Conservation (phyloP, 1,140 invertebrate genomes). For the Drosophila repletoides region DNA sequence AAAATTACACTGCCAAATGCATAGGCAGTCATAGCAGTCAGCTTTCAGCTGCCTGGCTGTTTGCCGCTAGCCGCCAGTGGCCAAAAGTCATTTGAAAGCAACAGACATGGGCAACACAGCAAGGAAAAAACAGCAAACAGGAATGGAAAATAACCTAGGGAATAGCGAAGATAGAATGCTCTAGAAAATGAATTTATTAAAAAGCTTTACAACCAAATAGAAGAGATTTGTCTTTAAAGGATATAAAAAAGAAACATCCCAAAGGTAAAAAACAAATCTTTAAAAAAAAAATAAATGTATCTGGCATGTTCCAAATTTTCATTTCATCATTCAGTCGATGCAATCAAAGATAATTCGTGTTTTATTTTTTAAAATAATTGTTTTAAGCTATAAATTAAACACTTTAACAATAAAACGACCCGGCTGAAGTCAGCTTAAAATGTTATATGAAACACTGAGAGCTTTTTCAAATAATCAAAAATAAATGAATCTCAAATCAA, state of each 20-base stretch:
- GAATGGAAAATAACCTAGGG: background rate
- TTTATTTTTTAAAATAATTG: too few relatives aligned
- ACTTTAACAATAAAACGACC: too few relatives aligned
- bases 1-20: slow-evolving; percentile 75
- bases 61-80: slow-evolving; percentile 17
- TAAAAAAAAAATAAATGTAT: background rate
- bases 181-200: background rate
- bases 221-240: too few relatives aligned
- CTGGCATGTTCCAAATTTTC: too few relatives aligned
- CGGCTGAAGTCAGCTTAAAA: too few relatives aligned
- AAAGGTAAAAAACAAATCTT: background rate
- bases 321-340: too few relatives aligned
- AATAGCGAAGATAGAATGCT: slow-evolving; percentile 10
- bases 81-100: slow-evolving; percentile 38
- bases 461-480: too few relatives aligned
- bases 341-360: too few relatives aligned
- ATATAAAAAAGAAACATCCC: background rate
- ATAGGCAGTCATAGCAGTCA: slow-evolving; percentile 38
- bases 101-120: slow-evolving; percentile 18
- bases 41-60: background rate
- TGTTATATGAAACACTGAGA: too few relatives aligned
- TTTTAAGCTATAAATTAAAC: too few relatives aligned
- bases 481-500: too few relatives aligned
- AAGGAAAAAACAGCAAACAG: too few relatives aligned
- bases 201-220: background rate